Evolutionary conservation across 1,140 invertebrate genomes (phyloP).

Genomic region (Doryteuthis pealeii): DNA sequence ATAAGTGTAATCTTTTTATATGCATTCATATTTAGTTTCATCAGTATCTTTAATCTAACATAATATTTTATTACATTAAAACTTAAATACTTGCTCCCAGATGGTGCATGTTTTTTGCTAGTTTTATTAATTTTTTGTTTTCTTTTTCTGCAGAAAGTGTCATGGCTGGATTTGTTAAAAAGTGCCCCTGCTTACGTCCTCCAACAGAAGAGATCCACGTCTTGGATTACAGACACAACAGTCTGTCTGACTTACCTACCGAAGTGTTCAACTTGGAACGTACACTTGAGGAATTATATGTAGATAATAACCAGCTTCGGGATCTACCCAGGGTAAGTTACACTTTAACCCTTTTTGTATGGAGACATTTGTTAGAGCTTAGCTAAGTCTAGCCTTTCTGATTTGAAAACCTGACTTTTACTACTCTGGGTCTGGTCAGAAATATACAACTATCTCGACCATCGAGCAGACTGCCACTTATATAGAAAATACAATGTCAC

Average conservation of each 20-base stretch:
- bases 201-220: slow-evolving; percentile 74
- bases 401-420: too few relatives aligned
- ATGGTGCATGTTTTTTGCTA: too few relatives aligned
- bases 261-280: slow-evolving; percentile 95
- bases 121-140: neutral
- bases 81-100: too few relatives aligned
- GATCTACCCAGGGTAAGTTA: slow-evolving; percentile 88
- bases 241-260: slow-evolving; percentile 89
- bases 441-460: too few relatives aligned
- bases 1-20: too few relatives aligned
- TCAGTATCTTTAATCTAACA: too few relatives aligned
- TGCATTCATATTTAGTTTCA: too few relatives aligned
- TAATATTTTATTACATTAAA: too few relatives aligned
- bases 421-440: too few relatives aligned
- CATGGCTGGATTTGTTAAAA: slow-evolving; percentile 47
- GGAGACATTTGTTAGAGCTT: neutral
- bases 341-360: neutral
- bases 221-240: slow-evolving; percentile 98
- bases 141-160: slow-evolving; percentile 25
- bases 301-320: slow-evolving; percentile 96
- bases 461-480: too few relatives aligned
- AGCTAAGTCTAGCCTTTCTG: too few relatives aligned
- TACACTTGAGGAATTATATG: slow-evolving; percentile 92
- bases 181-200: slow-evolving; percentile 49
- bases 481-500: too few relatives aligned